phyloP scores from a whole-genome alignment of 92 coral and sea anemone genomes.

The Porites cylindrica region DNA sequence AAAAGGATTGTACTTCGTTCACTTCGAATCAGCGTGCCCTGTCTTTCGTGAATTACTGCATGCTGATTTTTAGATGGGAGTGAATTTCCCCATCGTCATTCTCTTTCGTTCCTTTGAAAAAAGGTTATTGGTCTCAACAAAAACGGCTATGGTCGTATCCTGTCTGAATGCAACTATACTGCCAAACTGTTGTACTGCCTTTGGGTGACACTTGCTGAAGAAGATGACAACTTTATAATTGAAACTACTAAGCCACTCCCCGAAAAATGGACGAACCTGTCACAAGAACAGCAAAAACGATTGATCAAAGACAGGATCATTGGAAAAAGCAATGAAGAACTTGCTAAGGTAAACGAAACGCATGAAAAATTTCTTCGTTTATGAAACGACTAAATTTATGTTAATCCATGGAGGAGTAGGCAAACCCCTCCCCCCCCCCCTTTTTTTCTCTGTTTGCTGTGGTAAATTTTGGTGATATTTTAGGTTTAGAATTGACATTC shows the following conservation, averaged over 20 bases:
- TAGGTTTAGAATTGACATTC: too few relatives aligned
- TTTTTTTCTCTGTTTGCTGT: too few relatives aligned
- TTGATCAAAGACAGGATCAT: slow-evolving; percentile 70
- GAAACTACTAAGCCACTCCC: slow-evolving; percentile 79
- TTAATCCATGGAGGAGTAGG: too few relatives aligned
- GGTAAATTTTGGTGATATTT: too few relatives aligned
- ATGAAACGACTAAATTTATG: neutral
- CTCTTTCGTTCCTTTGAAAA: neutral
- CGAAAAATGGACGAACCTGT: slow-evolving; percentile 1
- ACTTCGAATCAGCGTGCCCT: too few relatives aligned
- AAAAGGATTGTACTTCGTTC: too few relatives aligned
- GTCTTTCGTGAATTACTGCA: too few relatives aligned
- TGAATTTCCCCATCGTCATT: too few relatives aligned
- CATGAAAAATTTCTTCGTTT: neutral
- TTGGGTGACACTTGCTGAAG: slow-evolving; percentile 77
- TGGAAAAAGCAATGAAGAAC: slow-evolving; percentile 82
- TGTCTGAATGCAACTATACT: slow-evolving; percentile 86
- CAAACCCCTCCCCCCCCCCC: too few relatives aligned
- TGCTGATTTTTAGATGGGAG: too few relatives aligned
- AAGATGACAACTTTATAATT: slow-evolving; percentile 77
- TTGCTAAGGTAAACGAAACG: slow-evolving; percentile 63
- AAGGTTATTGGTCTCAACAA: slow-evolving; percentile 93
- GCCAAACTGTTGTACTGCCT: slow-evolving; percentile 88
- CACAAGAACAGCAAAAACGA: slow-evolving; percentile 49
- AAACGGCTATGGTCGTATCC: slow-evolving; percentile 89